Conservation (phyloP, 1,140 invertebrate species). For the Drosophila sechellia region DNA sequence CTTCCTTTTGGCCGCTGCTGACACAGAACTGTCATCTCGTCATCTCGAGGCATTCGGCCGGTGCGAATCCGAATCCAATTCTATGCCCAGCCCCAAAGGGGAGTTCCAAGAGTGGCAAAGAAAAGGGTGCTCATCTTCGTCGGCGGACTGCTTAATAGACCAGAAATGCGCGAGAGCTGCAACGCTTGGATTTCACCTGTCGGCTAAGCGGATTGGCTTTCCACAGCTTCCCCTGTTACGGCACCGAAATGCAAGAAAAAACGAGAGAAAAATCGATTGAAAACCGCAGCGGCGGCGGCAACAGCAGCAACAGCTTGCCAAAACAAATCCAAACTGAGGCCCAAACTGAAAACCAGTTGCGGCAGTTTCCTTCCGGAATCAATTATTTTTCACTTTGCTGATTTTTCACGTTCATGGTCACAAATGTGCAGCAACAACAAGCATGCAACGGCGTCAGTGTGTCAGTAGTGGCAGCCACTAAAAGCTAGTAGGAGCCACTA, state of each 20-base stretch:
- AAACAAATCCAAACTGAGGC: slow-evolving; percentile 19
- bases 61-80: slow-evolving; percentile 36
- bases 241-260: slow-evolving; percentile 52
- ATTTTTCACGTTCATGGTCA: slow-evolving; percentile 78
- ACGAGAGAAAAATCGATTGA: slow-evolving; percentile 25
- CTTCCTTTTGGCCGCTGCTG: slow-evolving; percentile 68
- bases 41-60: slow-evolving; percentile 52
- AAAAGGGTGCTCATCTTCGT: slow-evolving; percentile 1
- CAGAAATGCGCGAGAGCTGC: slow-evolving; percentile 43
- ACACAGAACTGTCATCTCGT: slow-evolving; percentile 72
- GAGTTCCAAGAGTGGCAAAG: neutral
- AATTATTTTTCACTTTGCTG: slow-evolving; percentile 78
- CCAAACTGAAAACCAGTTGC: slow-evolving; percentile 66
- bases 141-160: slow-evolving; percentile 28
- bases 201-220: slow-evolving; percentile 38
- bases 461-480: slow-evolving; percentile 48
- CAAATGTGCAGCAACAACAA: slow-evolving; percentile 41
- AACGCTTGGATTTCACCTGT: slow-evolving; percentile 32
- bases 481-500: slow-evolving; percentile 35
- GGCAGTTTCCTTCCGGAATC: slow-evolving; percentile 80
- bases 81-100: no score
- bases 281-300: slow-evolving; percentile 6
- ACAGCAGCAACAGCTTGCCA: neutral
- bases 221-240: slow-evolving; percentile 59
- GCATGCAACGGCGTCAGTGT: slow-evolving; percentile 51